Percentiles rank a stretch among this genome's conserved stretches.
Conservation (phyloP, 2,113 vertebrate species). For the Ciconia maguari region DNA sequence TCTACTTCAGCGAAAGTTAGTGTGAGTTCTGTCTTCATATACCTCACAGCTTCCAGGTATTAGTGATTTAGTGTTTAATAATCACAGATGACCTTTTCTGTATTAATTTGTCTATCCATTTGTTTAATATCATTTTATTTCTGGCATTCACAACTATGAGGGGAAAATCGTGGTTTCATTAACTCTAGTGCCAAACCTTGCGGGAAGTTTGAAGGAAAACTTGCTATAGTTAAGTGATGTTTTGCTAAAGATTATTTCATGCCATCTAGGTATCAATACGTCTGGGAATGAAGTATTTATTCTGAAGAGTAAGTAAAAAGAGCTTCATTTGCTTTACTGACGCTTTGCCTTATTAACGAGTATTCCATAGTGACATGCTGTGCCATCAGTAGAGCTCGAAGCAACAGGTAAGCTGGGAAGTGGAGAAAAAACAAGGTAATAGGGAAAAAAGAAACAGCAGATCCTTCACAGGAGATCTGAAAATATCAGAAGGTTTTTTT, state of each 20-base stretch:
- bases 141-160: not conserved
- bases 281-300: not conserved
- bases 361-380: not conserved
- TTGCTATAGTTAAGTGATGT: not conserved
- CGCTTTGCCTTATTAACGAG: not conserved
- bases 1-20: not conserved
- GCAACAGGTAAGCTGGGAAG: not conserved
- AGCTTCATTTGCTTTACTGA: not conserved
- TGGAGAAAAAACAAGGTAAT: not conserved
- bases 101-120: not conserved
- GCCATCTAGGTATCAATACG: not conserved
- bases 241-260: conserved; percentile 14
- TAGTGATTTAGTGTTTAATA: not conserved
- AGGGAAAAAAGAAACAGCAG: not conserved
- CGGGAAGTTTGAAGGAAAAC: not conserved
- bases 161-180: not conserved
- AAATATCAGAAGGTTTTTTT: not conserved
- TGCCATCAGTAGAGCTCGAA: not conserved
- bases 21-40: not conserved
- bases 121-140: not conserved
- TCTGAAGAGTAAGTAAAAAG: not conserved
- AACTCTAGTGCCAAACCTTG: not conserved
- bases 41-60: not conserved
- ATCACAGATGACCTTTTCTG: not conserved
- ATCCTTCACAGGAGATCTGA: not conserved